Evolutionary conservation across 2,797 vertebrate species (phyloP).

Genomic region (Centroberyx gerrardi): DNA sequence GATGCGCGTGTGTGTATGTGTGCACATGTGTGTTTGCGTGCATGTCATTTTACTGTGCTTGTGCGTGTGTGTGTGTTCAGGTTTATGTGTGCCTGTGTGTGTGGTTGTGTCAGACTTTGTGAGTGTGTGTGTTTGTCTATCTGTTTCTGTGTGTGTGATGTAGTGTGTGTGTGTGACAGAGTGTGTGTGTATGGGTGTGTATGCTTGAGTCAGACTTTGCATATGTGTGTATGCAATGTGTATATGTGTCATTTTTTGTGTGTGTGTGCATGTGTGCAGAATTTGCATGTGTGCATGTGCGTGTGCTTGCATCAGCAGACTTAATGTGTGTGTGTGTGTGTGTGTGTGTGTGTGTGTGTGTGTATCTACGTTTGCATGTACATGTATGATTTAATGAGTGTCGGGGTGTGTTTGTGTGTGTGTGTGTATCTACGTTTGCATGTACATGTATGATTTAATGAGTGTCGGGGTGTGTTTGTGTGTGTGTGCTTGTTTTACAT

Average conservation of each 20-base stretch:
- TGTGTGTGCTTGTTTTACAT: neutral
- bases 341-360: neutral
- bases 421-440: too few relatives aligned
- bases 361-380: too few relatives aligned
- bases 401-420: slow-evolving; percentile 1
- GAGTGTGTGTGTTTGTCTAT: slow-evolving; percentile 7
- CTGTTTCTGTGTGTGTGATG: neutral
- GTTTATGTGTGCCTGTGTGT: slow-evolving; percentile 7
- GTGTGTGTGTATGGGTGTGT: slow-evolving; percentile 12
- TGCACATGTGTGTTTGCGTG: slow-evolving; percentile 14
- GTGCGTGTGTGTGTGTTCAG: slow-evolving; percentile 5
- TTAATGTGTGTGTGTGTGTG: neutral
- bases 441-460: too few relatives aligned
- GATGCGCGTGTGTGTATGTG: slow-evolving; percentile 11
- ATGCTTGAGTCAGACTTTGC: neutral
- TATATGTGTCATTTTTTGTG: neutral
- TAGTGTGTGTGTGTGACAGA: neutral
- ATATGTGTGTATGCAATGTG: neutral
- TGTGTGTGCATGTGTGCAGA: neutral
- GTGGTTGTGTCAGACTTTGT: neutral
- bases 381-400: too few relatives aligned
- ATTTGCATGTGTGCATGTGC: neutral
- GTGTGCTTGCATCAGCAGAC: neutral
- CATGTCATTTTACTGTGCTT: neutral
- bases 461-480: neutral